Evolutionary conservation across 2,888 invertebrate genomes (phyloP).

Genomic region (Cancer borealis): DNA sequence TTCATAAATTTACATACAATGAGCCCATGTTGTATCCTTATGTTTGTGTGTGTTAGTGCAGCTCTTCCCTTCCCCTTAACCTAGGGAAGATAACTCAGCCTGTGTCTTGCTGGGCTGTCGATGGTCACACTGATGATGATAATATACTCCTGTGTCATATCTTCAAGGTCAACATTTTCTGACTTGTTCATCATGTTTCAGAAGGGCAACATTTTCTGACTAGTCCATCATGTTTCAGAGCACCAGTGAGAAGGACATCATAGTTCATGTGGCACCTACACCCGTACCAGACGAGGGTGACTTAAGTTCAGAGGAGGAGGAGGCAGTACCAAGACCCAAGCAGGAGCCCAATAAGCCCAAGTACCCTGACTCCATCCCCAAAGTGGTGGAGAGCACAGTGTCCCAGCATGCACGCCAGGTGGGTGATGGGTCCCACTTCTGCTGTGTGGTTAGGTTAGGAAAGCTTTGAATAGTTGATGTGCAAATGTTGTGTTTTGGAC

Average conservation of each 20-base stretch:
- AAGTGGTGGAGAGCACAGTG: constrained; percentile 61
- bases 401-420: constrained; percentile 70
- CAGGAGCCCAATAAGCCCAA: constrained; percentile 52
- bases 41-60: too few species aligned
- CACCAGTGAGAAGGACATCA: constrained; percentile 57
- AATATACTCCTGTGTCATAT: background rate
- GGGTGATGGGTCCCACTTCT: background rate
- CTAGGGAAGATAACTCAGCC: too few species aligned
- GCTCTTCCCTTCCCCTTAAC: too few species aligned
- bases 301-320: constrained; percentile 70
- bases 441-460: background rate
- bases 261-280: constrained; percentile 69
- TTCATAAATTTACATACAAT: too few species aligned
- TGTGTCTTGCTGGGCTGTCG: too few species aligned
- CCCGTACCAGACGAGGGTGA: constrained; percentile 70
- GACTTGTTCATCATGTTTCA: constrained; percentile 13
- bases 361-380: constrained; percentile 63
- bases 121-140: background rate
- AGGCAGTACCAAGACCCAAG: constrained; percentile 43
- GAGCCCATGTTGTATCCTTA: too few species aligned
- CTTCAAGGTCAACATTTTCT: background rate
- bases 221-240: constrained; percentile 50
- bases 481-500: too few species aligned
- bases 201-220: background rate
- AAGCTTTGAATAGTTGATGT: too few species aligned